Base-by-base conservation (phyloP, 2,888 invertebrate genomes). In the Lymantria dispar region DNA sequence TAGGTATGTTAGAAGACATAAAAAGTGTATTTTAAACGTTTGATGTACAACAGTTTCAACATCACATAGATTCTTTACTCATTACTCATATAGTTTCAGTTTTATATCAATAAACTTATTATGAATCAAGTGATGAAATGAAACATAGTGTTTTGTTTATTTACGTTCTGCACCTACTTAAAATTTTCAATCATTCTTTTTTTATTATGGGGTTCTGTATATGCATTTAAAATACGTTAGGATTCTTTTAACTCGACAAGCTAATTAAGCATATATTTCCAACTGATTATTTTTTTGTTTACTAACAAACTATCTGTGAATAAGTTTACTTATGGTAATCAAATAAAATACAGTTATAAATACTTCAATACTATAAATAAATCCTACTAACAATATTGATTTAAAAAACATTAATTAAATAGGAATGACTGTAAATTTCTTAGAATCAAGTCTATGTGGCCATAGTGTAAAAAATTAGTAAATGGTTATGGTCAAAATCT, bases 271-370 rank as follows among this genome's bases (percentile, higher is more conserved):
- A 33, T 33, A 10, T 33, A 33, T 33, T 8, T 8, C n/a, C 8
- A 33, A 22, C 13, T 30, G 38, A 38, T 44, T 11, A 8, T 2
- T 7, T 12, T 30, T 44, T 49, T 45, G 50, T 48, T 48, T 60
- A 62, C 45, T 56, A 58, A 56, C 48, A 40, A 45, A 49, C 44
- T 61, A 70, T 67, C 71, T 72, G 72, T 71, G 71, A 72, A 71
- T 72, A 58, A 72, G 72, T 64, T 38, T 33, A 22, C 22, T 22
- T 22, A 22, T 22, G 22, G 2, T 64, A 54, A 38, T 50, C 5
- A 3, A 38, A 13, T 38, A 10, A 38, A 2, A 38, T 38, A 12
- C n/a, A n/a, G 11, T 38, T 12, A n/a, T 29, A 37, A 36, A 43
- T 22, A 9, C 36, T n/a, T 11, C 31, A 15, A 41, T 40, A 9